Evolutionary conservation across 2,797 vertebrate genomes (phyloP).

Genomic region (Cryptoprocta ferox): DNA sequence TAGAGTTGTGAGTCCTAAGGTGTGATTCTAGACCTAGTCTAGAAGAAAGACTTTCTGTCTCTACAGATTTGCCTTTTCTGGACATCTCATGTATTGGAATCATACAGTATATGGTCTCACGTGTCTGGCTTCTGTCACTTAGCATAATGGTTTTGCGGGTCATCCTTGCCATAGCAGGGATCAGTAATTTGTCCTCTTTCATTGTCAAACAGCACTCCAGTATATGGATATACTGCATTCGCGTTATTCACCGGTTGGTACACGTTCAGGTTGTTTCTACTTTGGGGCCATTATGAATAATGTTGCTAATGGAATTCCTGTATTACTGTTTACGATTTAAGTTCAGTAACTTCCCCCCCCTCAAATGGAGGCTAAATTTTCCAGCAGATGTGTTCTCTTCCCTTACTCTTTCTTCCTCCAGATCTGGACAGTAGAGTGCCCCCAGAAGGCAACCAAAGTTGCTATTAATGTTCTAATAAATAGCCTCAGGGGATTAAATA

Average conservation of each 20-base stretch:
- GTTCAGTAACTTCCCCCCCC: neutral
- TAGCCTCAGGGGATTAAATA: neutral
- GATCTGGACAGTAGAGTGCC: neutral
- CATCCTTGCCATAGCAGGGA: neutral
- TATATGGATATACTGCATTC: neutral
- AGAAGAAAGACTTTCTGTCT: neutral
- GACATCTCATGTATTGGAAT: neutral
- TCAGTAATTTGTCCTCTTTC: neutral
- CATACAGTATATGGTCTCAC: neutral
- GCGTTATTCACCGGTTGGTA: neutral
- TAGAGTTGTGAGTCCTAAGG: neutral
- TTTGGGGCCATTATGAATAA: neutral
- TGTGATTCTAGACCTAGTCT: neutral
- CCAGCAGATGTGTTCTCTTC: neutral
- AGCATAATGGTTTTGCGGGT: neutral
- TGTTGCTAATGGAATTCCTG: neutral
- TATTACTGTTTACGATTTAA: neutral
- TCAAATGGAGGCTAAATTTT: neutral
- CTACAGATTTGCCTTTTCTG: neutral
- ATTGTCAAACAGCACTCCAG: neutral
- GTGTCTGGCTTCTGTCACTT: neutral
- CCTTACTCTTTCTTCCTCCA: neutral
- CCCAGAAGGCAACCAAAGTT: neutral
- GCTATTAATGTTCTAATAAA: slow-evolving; percentile 48
- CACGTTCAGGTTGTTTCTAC: neutral